A percentile compares a stretch with the other conserved stretches of the same genome.
Conservation (phyloP, 2,797 vertebrate genomes). For the Hapalemur alaotrensis region DNA sequence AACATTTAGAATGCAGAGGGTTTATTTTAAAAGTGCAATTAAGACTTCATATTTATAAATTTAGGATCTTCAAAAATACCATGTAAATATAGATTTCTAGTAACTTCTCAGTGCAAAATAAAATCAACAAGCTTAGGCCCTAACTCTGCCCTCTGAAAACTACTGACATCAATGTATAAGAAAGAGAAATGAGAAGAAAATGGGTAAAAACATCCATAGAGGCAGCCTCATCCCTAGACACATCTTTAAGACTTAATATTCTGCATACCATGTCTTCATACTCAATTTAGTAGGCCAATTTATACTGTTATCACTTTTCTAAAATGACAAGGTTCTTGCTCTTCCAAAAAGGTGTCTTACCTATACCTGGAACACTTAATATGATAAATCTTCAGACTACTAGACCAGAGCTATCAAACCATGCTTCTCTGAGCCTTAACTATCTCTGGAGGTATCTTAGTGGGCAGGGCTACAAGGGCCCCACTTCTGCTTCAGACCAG, state of each 20-base stretch:
- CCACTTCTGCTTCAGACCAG: neutral
- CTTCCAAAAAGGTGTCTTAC: neutral
- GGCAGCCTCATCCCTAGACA: neutral
- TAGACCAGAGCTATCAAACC: neutral
- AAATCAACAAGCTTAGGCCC: neutral
- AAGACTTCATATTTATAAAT: constrained; percentile 4
- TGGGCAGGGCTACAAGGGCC: neutral
- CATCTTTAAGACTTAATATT: neutral
- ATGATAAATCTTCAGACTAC: neutral
- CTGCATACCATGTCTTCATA: neutral
- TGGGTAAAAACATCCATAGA: neutral
- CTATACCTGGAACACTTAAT: neutral
- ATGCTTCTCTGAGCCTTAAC: neutral
- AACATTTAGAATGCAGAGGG: neutral
- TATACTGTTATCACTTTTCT: neutral
- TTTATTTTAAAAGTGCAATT: neutral
- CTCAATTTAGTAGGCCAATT: neutral
- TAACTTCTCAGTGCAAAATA: neutral
- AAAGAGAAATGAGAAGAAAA: neutral
- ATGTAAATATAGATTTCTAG: neutral
- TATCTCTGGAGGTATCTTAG: neutral
- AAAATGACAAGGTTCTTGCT: neutral
- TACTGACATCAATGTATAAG: neutral
- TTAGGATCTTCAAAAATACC: constrained; percentile 1
- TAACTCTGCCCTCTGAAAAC: neutral